These are phyloP conservation scores for Archocentrus centrarchus DNA, from an alignment of 2,113 vertebrate species.

Conservation along the genomic window DNA sequence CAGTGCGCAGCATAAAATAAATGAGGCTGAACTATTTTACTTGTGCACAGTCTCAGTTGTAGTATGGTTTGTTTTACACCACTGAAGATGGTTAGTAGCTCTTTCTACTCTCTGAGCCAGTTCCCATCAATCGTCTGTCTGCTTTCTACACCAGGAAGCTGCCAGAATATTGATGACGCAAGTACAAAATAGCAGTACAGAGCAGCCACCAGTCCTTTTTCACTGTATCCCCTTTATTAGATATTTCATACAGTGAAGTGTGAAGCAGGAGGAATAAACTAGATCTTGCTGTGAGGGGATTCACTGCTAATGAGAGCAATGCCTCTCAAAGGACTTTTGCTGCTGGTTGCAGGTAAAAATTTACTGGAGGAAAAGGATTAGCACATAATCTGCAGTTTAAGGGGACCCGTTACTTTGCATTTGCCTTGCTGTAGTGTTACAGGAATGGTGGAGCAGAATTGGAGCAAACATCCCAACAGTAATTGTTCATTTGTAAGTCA, in stretches of 20 bases:
- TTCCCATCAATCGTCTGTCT: slow-evolving; percentile 64
- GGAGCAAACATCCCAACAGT: slow-evolving; percentile 1
- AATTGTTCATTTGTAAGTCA: slow-evolving; percentile 6
- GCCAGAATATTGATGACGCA: slow-evolving; percentile 67
- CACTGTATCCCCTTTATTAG: slow-evolving; percentile 39
- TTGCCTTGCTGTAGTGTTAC: not conserved
- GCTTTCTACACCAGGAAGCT: slow-evolving; percentile 47
- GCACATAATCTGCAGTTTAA: not conserved
- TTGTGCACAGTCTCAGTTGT: slow-evolving; percentile 26
- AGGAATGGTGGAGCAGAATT: not conserved
- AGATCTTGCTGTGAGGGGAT: slow-evolving; percentile 39
- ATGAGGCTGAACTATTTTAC: slow-evolving; percentile 43
- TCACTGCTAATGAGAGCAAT: slow-evolving; percentile 21
- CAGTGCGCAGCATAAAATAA: slow-evolving; percentile 31
- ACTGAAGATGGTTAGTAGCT: slow-evolving; percentile 44
- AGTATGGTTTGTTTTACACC: slow-evolving; percentile 36
- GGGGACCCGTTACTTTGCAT: not conserved
- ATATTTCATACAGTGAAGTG: slow-evolving; percentile 52
- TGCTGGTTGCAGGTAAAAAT: slow-evolving; percentile 26
- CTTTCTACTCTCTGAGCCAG: slow-evolving; percentile 37
- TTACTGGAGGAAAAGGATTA: slow-evolving; percentile 20
- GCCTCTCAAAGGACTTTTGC: slow-evolving; percentile 13
- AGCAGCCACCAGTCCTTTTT: slow-evolving; percentile 16
- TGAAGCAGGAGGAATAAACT: slow-evolving; percentile 32
- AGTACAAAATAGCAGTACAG: slow-evolving; percentile 50